Percentiles rank a stretch among this genome's conserved stretches.
Evolutionary conservation across 2,797 vertebrate species (phyloP).

Genomic region (Sebastes itinus): DNA sequence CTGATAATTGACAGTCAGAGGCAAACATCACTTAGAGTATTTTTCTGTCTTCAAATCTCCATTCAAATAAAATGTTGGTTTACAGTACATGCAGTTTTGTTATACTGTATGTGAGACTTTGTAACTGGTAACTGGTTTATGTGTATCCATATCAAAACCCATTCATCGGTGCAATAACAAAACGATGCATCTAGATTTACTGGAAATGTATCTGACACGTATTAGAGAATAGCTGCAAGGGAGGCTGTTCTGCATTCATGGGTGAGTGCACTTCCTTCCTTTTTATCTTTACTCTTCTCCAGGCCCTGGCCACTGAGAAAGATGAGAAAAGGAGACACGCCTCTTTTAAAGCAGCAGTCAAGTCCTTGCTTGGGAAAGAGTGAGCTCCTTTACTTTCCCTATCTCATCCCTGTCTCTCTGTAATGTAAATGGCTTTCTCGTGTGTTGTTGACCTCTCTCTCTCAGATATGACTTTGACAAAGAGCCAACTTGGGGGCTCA

Average conservation of each 20-base stretch:
- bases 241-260: conserved; percentile 7
- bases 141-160: background rate
- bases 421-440: conserved; percentile 26
- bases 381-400: conserved; percentile 35
- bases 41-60: background rate
- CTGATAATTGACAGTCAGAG: background rate
- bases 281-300: conserved; percentile 12
- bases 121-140: background rate
- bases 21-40: background rate
- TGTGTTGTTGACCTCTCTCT: conserved; percentile 13
- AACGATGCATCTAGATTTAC: background rate
- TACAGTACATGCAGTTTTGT: background rate
- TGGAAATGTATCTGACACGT: background rate
- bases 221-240: conserved; percentile 2
- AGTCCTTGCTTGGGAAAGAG: conserved; percentile 61
- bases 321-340: conserved; percentile 57
- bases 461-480: conserved; percentile 27
- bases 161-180: background rate
- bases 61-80: background rate
- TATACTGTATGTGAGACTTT: background rate
- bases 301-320: conserved; percentile 28
- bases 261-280: conserved; percentile 24
- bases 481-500: conserved; percentile 2
- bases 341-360: conserved; percentile 61
- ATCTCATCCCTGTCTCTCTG: conserved; percentile 18